Percentiles rank a stretch among this genome's conserved stretches.
Conservation (phyloP, 2,888 invertebrate genomes). For the Chromoteleia sp. region DNA sequence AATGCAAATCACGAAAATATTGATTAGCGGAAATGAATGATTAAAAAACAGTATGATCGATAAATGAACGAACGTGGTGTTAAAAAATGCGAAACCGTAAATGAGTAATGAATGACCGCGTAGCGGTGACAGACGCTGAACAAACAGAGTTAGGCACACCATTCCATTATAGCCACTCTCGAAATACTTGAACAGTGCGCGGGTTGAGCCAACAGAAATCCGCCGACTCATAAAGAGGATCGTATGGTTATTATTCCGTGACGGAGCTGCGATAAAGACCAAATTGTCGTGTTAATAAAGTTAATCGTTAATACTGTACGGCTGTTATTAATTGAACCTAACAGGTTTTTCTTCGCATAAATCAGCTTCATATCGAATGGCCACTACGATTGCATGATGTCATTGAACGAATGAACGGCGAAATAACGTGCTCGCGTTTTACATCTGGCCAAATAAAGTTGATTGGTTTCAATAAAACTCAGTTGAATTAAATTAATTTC, state of each 20-base stretch:
- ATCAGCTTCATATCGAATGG: conserved; percentile 14
- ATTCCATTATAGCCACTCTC: conserved; percentile 16
- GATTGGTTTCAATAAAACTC: no score
- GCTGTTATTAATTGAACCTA: conserved; percentile 32
- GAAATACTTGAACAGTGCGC: conserved; percentile 37
- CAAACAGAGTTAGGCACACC: conserved; percentile 23
- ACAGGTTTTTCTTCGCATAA: conserved; percentile 32
- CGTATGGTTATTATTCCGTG: conserved; percentile 5
- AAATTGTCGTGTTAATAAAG: conserved; percentile 22
- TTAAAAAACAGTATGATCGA: background rate
- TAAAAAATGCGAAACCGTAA: conserved; percentile 20
- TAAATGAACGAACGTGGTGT: background rate
- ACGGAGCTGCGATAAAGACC: conserved; percentile 16
- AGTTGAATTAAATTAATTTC: no score
- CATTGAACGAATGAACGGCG: background rate
- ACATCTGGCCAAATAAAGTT: no score
- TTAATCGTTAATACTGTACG: conserved; percentile 25
- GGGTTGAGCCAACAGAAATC: conserved; percentile 23
- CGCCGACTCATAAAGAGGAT: conserved; percentile 26
- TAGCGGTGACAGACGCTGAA: conserved; percentile 4
- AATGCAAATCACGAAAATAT: no score
- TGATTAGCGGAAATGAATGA: no score
- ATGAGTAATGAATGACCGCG: conserved; percentile 26
- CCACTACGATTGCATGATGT: background rate
- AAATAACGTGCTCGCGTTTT: background rate